Conservation (phyloP, 2,797 vertebrate species). For the Arremon aurantiirostris region DNA sequence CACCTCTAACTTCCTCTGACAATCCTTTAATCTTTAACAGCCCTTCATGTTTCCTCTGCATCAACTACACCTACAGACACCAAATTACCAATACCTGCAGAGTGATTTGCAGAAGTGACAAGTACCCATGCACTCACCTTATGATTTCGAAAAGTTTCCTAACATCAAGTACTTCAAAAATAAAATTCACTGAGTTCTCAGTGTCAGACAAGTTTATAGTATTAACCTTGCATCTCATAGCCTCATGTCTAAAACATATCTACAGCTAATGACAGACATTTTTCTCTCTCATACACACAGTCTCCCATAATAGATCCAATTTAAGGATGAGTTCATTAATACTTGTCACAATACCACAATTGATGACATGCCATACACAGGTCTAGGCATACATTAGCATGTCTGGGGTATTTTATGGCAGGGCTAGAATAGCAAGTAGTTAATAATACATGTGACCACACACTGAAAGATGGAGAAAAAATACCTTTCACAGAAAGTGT, state of each 20-base stretch:
- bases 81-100: neutral
- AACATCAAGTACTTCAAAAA: neutral
- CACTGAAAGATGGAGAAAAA: neutral
- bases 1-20: neutral
- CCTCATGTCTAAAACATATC: neutral
- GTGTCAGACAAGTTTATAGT: neutral
- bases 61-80: neutral
- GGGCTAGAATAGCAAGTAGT: neutral
- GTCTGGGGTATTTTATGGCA: neutral
- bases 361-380: neutral
- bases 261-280: neutral
- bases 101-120: neutral
- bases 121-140: neutral
- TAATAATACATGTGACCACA: constrained; percentile 28
- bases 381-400: neutral
- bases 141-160: neutral
- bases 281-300: neutral
- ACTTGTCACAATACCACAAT: neutral
- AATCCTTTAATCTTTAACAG: neutral
- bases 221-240: neutral
- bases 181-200: neutral
- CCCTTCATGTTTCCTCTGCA: neutral
- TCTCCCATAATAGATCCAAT: neutral
- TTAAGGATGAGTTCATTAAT: constrained; percentile 20
- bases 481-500: neutral